Conservation (phyloP, 1,140 invertebrate species). For the Paralvinella palmiformis region DNA sequence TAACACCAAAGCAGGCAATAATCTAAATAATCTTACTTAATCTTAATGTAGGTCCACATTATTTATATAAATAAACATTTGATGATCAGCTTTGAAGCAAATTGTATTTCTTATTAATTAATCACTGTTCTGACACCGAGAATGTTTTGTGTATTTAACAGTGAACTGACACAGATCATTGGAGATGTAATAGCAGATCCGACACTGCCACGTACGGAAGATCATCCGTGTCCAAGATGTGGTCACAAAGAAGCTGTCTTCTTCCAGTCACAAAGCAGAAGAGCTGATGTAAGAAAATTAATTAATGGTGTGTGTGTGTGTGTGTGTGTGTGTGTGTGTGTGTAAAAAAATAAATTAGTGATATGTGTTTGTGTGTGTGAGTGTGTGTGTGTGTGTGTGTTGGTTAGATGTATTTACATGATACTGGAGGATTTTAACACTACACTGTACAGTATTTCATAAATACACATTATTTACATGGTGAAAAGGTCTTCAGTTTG, state of each 20-base stretch:
- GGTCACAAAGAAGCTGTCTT: constrained; percentile 86
- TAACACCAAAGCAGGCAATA: too few relatives aligned
- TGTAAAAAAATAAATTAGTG: neutral
- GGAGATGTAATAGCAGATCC: constrained; percentile 97
- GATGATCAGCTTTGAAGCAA: too few relatives aligned
- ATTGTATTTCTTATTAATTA: too few relatives aligned
- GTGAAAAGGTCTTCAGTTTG: too few relatives aligned
- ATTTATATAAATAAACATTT: too few relatives aligned
- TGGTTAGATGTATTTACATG: neutral
- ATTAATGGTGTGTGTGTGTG: neutral
- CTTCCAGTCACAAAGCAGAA: constrained; percentile 87
- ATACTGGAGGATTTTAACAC: neutral
- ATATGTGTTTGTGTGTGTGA: neutral
- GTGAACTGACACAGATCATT: constrained; percentile 95
- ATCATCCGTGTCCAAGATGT: constrained; percentile 97
- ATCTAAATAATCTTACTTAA: neutral
- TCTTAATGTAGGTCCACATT: neutral
- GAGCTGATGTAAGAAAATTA: constrained; percentile 67
- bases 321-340: neutral
- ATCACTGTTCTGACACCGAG: neutral
- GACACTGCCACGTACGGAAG: constrained; percentile 93
- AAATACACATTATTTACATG: neutral
- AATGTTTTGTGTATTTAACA: constrained; percentile 35
- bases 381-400: neutral
- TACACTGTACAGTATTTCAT: neutral